Conservation (phyloP, 2,113 vertebrate species). For the Lasiurus cinereus region DNA sequence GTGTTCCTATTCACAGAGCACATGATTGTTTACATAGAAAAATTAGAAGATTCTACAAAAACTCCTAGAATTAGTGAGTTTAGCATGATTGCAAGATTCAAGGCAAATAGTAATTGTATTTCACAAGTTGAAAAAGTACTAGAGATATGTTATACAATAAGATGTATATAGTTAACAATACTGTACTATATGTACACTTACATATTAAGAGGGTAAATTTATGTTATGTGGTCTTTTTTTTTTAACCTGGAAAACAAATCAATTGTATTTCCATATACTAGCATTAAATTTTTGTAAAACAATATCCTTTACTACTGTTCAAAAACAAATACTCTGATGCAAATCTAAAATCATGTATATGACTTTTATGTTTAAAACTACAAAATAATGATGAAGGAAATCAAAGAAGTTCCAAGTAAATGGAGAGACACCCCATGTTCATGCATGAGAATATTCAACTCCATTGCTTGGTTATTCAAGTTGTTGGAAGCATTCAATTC, state of each 20-base stretch:
- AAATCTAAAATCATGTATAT: neutral
- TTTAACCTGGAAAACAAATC: neutral
- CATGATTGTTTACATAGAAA: neutral
- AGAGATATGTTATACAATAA: neutral
- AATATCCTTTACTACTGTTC: neutral
- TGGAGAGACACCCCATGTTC: neutral
- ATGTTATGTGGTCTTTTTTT: neutral
- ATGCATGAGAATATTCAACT: neutral
- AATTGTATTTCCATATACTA: neutral
- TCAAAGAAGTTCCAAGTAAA: neutral
- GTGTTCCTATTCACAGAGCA: neutral
- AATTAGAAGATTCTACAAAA: neutral
- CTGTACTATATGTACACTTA: neutral
- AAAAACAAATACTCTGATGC: neutral
- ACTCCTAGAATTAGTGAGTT: neutral
- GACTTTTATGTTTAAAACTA: slow-evolving; percentile 16
- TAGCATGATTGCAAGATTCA: neutral
- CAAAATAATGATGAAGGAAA: neutral
- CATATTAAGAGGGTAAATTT: neutral
- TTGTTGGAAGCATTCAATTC: neutral
- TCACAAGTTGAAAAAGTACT: neutral
- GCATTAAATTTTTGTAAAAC: neutral
- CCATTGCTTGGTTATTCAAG: neutral
- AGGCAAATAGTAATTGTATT: slow-evolving; percentile 3
- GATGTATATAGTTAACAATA: neutral